Conservation (phyloP, 2,888 invertebrate species). For the Microplitis deprimator region DNA sequence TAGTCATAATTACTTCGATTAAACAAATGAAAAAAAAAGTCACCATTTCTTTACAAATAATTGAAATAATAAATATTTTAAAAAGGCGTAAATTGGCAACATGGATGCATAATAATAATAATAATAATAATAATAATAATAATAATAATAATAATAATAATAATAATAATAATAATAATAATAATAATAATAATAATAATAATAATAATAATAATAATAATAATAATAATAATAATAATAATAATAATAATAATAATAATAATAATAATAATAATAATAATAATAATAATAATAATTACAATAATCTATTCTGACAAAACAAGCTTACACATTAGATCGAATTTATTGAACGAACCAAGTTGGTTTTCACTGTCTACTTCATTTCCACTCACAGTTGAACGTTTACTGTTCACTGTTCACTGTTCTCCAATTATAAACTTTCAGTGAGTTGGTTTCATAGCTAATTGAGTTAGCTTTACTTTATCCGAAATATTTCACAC, state of each 20-base stretch:
- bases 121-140: no score
- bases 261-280: no score
- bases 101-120: no score
- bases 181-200: no score
- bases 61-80: not conserved
- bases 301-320: not conserved
- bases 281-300: no score
- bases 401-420: not conserved
- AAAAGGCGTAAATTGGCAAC: no score
- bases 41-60: no score
- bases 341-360: slow-evolving; percentile 15
- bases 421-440: slow-evolving; percentile 29
- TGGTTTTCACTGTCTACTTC: slow-evolving; percentile 28
- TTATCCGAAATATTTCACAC: slow-evolving; percentile 7
- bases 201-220: not conserved
- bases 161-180: not conserved
- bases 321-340: slow-evolving; percentile 1
- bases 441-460: slow-evolving; percentile 11
- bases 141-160: not conserved
- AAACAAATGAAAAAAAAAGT: no score
- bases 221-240: no score
- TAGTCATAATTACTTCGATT: no score
- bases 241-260: no score
- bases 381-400: slow-evolving; percentile 24
- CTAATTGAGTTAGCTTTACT: slow-evolving; percentile 21